Evolutionary conservation across 2,888 invertebrate genomes (phyloP).

Genomic region (Ophion slaviceki): DNA sequence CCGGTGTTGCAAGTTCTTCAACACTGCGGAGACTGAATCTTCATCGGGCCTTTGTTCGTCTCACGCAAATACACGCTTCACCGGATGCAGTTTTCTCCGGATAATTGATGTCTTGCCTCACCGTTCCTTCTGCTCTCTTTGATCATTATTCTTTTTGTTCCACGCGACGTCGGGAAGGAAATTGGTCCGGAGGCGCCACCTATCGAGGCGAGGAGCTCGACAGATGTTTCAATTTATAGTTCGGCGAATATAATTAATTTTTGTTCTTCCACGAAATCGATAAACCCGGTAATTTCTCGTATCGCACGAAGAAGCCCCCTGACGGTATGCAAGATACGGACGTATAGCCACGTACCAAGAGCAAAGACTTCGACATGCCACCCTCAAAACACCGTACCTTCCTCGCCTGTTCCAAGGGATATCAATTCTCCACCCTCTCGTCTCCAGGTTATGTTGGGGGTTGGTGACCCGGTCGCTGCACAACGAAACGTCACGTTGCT

Average conservation of each 20-base stretch:
- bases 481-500: conserved; percentile 91
- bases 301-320: not conserved
- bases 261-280: conserved; percentile 42
- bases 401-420: conserved; percentile 81
- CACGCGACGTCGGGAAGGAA: not conserved
- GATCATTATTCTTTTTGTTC: not conserved
- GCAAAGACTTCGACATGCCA: not conserved
- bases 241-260: conserved; percentile 41
- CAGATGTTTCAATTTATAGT: conserved; percentile 31
- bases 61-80: not conserved
- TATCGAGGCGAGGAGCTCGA: not conserved
- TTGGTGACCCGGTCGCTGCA: conserved; percentile 92
- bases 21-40: not conserved
- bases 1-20: conserved; percentile 8
- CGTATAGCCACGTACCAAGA: not conserved
- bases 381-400: conserved; percentile 74
- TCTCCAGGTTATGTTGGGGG: conserved; percentile 92
- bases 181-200: conserved; percentile 4
- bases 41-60: not conserved
- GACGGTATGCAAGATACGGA: not conserved
- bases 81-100: not conserved
- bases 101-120: not conserved
- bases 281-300: conserved; percentile 36
- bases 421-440: conserved; percentile 89
- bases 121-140: not conserved